phyloP scores from a whole-genome alignment of 2,113 vertebrate species.

The Callorhinus ursinus region DNA sequence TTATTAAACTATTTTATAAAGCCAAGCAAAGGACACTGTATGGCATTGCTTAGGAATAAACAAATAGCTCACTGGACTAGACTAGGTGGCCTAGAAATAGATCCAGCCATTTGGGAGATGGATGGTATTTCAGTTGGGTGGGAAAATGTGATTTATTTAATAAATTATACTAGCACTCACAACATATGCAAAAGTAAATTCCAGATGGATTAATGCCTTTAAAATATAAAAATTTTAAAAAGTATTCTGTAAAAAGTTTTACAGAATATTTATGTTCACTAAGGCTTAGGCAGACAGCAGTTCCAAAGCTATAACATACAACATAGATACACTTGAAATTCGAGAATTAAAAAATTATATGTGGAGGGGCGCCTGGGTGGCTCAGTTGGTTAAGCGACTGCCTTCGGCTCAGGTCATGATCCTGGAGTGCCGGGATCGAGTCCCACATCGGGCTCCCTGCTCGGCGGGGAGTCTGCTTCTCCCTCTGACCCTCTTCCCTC shows the following conservation, averaged over 20 bases:
- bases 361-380: too few species aligned
- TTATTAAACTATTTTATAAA: constrained; percentile 24
- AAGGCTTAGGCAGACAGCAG: not conserved
- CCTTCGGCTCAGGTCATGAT: too few species aligned
- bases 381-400: too few species aligned
- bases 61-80: not conserved
- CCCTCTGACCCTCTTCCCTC: too few species aligned
- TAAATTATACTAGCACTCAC: not conserved
- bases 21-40: not conserved
- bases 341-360: not conserved
- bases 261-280: not conserved
- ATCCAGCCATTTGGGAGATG: not conserved
- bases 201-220: not conserved
- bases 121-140: not conserved
- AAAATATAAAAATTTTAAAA: not conserved
- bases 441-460: too few species aligned
- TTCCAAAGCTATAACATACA: not conserved
- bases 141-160: not conserved
- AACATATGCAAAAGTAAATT: not conserved
- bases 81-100: not conserved
- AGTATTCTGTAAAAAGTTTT: not conserved
- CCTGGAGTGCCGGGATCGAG: too few species aligned
- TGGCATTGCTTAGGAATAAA: not conserved
- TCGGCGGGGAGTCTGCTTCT: too few species aligned
- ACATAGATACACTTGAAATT: not conserved